Evolutionary conservation across 2,113 vertebrate genomes (phyloP), one percentile per base, ranked within the genome.

Genomic region (Tylochromis polylepis): DNA sequence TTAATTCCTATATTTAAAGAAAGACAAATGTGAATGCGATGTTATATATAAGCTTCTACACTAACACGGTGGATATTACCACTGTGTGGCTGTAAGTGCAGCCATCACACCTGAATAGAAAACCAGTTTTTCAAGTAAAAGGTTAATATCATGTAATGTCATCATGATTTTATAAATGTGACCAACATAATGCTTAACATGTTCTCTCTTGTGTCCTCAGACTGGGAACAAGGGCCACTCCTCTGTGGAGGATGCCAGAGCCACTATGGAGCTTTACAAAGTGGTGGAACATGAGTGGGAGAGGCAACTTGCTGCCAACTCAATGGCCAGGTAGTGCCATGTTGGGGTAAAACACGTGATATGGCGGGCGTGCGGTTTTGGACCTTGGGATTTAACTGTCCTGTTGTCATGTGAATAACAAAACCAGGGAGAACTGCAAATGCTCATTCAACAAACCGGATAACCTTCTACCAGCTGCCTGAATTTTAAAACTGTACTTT

Each of bases 251-350:
- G 98, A 99, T 0, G 98, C 98, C 41, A 95, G 89, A 80, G 97
- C 98, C 85, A 97, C 98, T 14, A 99, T 99, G 98, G 97, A 99
- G 67, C 97, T 99, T 15, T 99, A 98, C 95, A 98, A 96, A 80
- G 83, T 97, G 93, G 96, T 99, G 77, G 97, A 98, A 83, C 93
- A 85, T 0, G 97, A 98, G 91, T 98, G 97, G 97, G 98, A 99
- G 90, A 93, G 90, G 53, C 93, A 88, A 8, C 94, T 99, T 85
- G 78, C 87, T 34, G 87, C 82, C 56, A 85, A 27, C 20, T 3
- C 55, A 1, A 22, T 27, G 29, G 43, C 10, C 75, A 75, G 34
- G 11, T 80, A 82, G 70, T 18, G 56, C 14, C 85, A 14, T 2
- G 24, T 29, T 15, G 43, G 11, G 11, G 5, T 43, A 43, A 20